These are phyloP conservation scores for Stomatorhinus ivindoensis DNA, from an alignment of 2,113 vertebrate genomes.

Conservation along the genomic window DNA sequence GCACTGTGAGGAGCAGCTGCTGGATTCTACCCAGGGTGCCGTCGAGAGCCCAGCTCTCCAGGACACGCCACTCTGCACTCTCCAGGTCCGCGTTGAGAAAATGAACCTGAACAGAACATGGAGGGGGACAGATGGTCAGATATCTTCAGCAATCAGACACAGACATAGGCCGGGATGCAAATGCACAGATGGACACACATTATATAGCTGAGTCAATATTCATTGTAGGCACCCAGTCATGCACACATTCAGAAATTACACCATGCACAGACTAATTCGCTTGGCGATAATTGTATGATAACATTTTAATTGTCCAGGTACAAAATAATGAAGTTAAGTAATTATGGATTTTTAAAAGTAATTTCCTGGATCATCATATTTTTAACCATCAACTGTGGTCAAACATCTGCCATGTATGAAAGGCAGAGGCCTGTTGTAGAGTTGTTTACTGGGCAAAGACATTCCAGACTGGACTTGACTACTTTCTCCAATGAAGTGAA, in stretches of 20 bases:
- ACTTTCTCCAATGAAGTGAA: background rate
- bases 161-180: background rate
- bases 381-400: background rate
- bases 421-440: background rate
- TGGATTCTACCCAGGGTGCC: constrained; percentile 48
- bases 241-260: background rate
- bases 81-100: constrained; percentile 58
- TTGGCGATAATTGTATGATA: background rate
- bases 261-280: background rate
- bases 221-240: background rate
- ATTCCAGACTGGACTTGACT: background rate
- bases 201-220: background rate
- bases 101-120: constrained; percentile 43
- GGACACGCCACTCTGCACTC: constrained; percentile 62
- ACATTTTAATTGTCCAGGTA: background rate
- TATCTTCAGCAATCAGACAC: background rate
- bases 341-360: background rate
- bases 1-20: constrained; percentile 56
- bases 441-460: background rate
- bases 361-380: background rate
- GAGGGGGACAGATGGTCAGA: background rate
- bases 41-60: constrained; percentile 59
- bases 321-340: background rate
- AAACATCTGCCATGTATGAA: background rate
- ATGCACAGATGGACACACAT: background rate